Evolutionary conservation across 2,113 vertebrate species (phyloP), one percentile per base, ranked within the genome.

Genomic region (Cebus imitator): DNA sequence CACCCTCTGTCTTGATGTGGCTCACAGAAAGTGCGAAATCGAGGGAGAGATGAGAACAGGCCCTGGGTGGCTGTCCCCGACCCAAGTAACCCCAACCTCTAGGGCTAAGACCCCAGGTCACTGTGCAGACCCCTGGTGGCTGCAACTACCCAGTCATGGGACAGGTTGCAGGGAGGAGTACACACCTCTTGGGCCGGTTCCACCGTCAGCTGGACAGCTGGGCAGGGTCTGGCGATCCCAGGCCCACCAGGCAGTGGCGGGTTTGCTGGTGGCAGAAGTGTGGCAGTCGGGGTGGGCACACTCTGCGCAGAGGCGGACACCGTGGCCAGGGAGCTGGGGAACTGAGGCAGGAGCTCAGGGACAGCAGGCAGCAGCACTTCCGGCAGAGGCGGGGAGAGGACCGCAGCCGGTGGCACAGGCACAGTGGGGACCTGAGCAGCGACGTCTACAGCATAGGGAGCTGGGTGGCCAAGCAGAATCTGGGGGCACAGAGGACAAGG

Each of bases 101-200:
- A 76, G 35, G 35, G 45, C 73, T 14, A 68, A 93, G 48, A 61
- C 8, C 12, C 13, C 35, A 87, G 27, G 23, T 30, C 57, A 68
- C 20, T 52, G 20, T 40, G 17, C 13, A 13, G 45, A 58, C n/a
- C 80, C 52, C 32, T 1, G 20, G 20, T 2, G 6, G 21, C 76
- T 3, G 1, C 1, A 16, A 27, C 13, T 48, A n/a, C 23, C 25
- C 4, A 57, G 55, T 12, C 23, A 30, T 14, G 8, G 55, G 55
- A 21, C 1, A 37, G 55, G 57, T 32, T 5, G 57, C 8, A 76
- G 72, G 82, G 30, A 96, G 89, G 85, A 0, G 0, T 94, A 96
- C 97, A 95, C 98, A 99, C 98, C 98, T 99, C 99, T 95, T 98
- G 98, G 58, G 96, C 97, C 4, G 98, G 82, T 68, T 99, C 98